These are phyloP conservation scores for Drosophila helvetica DNA, from an alignment of 2,888 invertebrate species.

Conservation along the genomic window DNA sequence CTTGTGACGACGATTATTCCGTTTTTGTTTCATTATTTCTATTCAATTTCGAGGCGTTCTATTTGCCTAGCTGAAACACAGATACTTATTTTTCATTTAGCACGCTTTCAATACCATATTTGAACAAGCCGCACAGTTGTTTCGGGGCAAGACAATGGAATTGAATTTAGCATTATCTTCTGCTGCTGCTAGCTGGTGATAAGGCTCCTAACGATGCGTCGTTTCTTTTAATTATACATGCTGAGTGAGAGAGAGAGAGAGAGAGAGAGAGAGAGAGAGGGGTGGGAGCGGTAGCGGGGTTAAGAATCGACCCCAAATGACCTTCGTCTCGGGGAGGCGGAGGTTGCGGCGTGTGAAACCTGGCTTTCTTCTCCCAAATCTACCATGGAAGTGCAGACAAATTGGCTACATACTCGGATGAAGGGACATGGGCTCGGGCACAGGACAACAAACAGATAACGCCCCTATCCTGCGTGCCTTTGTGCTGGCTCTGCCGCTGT, in stretches of 20 bases:
- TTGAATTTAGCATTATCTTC: conserved; percentile 75
- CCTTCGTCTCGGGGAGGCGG: conserved; percentile 52
- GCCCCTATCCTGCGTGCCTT: conserved; percentile 54
- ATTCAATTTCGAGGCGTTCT: conserved; percentile 55
- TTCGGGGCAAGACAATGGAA: conserved; percentile 66
- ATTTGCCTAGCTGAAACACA: conserved; percentile 74
- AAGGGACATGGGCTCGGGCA: conserved; percentile 29
- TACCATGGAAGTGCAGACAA: conserved; percentile 69
- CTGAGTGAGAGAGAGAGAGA: conserved; percentile 12
- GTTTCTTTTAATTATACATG: conserved; percentile 66
- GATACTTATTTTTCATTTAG: conserved; percentile 71
- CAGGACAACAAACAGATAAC: conserved; percentile 68
- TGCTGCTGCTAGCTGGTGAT: conserved; percentile 48
- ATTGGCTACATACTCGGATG: conserved; percentile 64
- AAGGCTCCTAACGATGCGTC: conserved; percentile 58
- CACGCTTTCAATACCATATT: conserved; percentile 75
- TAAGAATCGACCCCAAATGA: conserved; percentile 66
- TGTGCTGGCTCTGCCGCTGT: background rate
- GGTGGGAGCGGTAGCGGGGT: background rate
- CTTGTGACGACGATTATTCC: conserved; percentile 6
- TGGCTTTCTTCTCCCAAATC: conserved; percentile 46
- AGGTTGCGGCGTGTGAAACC: conserved; percentile 66
- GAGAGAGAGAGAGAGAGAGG: background rate
- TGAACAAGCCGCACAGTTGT: conserved; percentile 76
- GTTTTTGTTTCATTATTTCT: conserved; percentile 54